phyloP scores from a whole-genome alignment of 2,797 vertebrate genomes.

The Triplophysa yarkandensis region DNA sequence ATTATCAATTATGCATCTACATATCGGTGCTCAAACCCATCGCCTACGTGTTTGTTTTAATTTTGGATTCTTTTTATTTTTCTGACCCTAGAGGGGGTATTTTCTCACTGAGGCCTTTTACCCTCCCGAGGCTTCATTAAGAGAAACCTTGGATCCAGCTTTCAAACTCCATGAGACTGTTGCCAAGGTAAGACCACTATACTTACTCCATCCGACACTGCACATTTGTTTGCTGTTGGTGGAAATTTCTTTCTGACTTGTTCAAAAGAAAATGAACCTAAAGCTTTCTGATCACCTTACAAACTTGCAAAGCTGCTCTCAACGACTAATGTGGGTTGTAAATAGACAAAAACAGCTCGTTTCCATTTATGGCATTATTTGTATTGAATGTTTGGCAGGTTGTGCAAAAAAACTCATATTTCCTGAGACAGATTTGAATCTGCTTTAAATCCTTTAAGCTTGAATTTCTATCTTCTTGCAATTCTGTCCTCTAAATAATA shows the following conservation, averaged over 20 bases:
- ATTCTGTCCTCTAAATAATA: not conserved
- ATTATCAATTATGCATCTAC: not conserved
- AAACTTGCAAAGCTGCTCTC: constrained; percentile 5
- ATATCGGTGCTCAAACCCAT: not conserved
- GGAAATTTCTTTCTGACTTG: not conserved
- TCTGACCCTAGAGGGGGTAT: constrained; percentile 57
- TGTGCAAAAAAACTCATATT: not conserved
- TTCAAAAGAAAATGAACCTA: not conserved
- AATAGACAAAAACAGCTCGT: constrained; percentile 16
- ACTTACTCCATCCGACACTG: not conserved
- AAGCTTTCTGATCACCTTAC: not conserved
- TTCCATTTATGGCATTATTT: not conserved
- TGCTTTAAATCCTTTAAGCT: not conserved
- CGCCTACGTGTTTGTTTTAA: constrained; percentile 2
- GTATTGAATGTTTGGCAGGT: not conserved
- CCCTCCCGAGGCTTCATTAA: constrained; percentile 65
- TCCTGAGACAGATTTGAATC: not conserved
- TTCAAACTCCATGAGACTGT: constrained; percentile 87
- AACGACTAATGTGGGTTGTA: constrained; percentile 10
- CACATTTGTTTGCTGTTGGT: constrained; percentile 22
- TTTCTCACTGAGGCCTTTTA: constrained; percentile 88
- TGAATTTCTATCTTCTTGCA: not conserved
- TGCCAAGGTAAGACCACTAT: constrained; percentile 82
- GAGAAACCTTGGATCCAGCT: constrained; percentile 79
- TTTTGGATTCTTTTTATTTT: constrained; percentile 9